Percentiles rank a stretch among this genome's conserved stretches.
Conservation (phyloP, 1,140 invertebrate genomes). For the Drosophila oshimai region DNA sequence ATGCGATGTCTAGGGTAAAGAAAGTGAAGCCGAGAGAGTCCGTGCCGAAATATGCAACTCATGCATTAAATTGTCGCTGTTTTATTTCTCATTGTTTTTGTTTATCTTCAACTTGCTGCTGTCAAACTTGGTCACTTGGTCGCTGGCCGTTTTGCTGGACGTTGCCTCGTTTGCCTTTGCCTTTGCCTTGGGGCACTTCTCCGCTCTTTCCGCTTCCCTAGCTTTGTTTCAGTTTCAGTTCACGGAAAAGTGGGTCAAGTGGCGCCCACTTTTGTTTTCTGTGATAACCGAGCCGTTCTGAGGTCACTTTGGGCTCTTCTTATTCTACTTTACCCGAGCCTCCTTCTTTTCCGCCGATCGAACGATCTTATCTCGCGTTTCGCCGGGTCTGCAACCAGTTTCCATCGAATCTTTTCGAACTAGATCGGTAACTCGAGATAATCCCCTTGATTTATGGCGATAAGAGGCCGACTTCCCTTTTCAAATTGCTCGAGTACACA, state of each 20-base stretch:
- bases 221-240: constrained; percentile 30
- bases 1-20: constrained; percentile 51
- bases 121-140: constrained; percentile 78
- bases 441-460: constrained; percentile 41
- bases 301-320: constrained; percentile 38
- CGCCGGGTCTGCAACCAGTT: constrained; percentile 22
- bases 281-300: constrained; percentile 65
- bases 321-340: constrained; percentile 6
- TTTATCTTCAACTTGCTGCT: constrained; percentile 79
- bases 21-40: constrained; percentile 22
- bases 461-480: constrained; percentile 38
- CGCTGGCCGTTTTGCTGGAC: constrained; percentile 23
- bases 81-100: constrained; percentile 79
- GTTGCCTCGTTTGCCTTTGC: too few relatives aligned
- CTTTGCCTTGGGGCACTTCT: constrained; percentile 6
- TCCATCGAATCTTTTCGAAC: constrained; percentile 22
- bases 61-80: constrained; percentile 79
- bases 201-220: not conserved
- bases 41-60: constrained; percentile 74
- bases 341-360: constrained; percentile 42
- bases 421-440: constrained; percentile 37
- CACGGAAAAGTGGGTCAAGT: constrained; percentile 64
- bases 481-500: constrained; percentile 14
- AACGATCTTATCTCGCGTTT: constrained; percentile 33
- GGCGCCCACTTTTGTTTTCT: constrained; percentile 77